A percentile compares a stretch with the other conserved stretches of the same genome.
Conservation (phyloP, 2,113 vertebrate species). For the Esox niger region DNA sequence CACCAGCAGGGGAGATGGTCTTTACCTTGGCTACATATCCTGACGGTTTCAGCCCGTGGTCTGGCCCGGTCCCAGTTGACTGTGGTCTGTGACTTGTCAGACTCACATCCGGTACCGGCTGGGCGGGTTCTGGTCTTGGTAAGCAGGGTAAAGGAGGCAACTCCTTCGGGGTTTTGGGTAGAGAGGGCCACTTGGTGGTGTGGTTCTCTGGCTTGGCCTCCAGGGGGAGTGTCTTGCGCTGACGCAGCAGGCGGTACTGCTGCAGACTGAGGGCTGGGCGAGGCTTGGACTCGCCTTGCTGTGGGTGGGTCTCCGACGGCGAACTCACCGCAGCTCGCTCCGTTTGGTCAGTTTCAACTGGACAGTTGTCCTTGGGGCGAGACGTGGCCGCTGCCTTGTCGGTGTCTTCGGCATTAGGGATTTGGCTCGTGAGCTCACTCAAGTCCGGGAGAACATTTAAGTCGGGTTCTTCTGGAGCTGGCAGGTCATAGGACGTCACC, state of each 20-base stretch:
- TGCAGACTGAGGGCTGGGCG: conserved; percentile 82
- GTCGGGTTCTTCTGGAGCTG: not conserved
- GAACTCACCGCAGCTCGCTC: not conserved
- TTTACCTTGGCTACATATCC: not conserved
- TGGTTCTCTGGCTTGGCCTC: conserved; percentile 53
- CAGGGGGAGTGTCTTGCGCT: conserved; percentile 66
- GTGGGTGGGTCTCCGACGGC: not conserved
- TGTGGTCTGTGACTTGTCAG: not conserved
- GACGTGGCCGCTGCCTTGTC: not conserved
- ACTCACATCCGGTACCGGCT: conserved; percentile 24
- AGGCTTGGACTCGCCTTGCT: conserved; percentile 65
- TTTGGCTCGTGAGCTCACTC: not conserved
- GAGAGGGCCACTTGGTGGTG: conserved; percentile 82
- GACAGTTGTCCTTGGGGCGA: not conserved
- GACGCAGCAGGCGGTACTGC: conserved; percentile 84
- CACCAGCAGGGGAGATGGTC: not conserved
- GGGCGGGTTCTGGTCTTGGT: conserved; percentile 43
- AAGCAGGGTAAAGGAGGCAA: conserved; percentile 83
- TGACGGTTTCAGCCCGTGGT: not conserved
- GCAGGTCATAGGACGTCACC: conserved; percentile 47
- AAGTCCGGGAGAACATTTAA: conserved; percentile 5
- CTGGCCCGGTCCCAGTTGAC: no score
- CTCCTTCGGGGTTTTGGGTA: conserved; percentile 78
- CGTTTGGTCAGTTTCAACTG: not conserved
- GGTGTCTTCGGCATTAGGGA: not conserved